Percentiles rank a stretch among this genome's conserved stretches.
These are phyloP conservation scores for Phaethornis superciliosus DNA, from an alignment of 2,113 vertebrate species.

Conservation along the genomic window DNA sequence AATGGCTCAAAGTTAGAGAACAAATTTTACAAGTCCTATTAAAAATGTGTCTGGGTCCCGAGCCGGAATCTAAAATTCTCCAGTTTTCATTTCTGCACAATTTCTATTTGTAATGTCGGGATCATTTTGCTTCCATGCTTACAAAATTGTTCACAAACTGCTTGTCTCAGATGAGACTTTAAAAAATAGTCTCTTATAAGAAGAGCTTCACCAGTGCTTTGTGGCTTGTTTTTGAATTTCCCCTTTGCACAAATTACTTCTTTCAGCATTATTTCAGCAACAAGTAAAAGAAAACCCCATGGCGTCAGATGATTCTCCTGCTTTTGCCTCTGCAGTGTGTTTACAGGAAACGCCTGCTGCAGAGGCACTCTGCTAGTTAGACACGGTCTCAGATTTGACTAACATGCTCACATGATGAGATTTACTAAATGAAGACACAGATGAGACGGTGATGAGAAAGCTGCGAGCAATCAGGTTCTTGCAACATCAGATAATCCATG, in stretches of 20 bases:
- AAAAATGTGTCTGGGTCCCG: neutral
- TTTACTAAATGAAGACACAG: conserved; percentile 10
- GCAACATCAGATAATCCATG: neutral
- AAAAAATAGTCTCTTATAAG: neutral
- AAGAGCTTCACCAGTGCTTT: neutral
- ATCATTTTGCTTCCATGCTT: neutral
- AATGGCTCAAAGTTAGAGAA: neutral
- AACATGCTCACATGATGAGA: conserved; percentile 13
- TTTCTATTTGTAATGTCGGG: neutral
- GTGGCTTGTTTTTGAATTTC: neutral
- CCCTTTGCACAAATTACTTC: neutral
- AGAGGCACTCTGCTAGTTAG: conserved; percentile 23
- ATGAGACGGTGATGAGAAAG: neutral
- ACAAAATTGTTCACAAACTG: neutral
- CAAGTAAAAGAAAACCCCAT: conserved; percentile 48
- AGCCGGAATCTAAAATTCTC: neutral
- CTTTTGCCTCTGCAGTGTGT: conserved; percentile 15
- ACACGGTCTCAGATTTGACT: conserved; percentile 15
- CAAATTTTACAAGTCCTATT: neutral
- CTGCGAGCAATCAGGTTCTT: conserved; percentile 25
- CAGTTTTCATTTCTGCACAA: neutral
- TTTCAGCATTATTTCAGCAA: conserved; percentile 24
- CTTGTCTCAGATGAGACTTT: neutral
- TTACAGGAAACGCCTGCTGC: conserved; percentile 69
- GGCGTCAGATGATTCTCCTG: conserved; percentile 25